Evolutionary conservation across 2,888 invertebrate genomes (phyloP).

Genomic region (Agrypnus murinus): DNA sequence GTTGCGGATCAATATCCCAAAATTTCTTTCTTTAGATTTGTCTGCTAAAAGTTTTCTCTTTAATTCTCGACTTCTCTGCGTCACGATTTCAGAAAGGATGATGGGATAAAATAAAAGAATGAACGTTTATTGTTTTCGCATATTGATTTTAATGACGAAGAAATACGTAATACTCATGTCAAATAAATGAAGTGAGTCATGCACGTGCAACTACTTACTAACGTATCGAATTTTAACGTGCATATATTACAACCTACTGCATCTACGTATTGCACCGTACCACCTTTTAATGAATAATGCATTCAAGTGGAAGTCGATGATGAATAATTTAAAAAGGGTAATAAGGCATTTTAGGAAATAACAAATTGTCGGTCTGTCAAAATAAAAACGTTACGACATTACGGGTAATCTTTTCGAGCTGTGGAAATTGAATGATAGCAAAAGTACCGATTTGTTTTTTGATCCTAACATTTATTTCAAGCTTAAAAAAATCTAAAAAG

Average conservation of each 20-base stretch:
- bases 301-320: not conserved
- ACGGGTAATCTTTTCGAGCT: too few relatives aligned
- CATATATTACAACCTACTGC: conserved; percentile 1
- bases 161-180: not conserved
- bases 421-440: too few relatives aligned
- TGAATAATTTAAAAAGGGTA: conserved; percentile 7
- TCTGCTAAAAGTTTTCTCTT: conserved; percentile 1
- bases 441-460: too few relatives aligned
- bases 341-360: too few relatives aligned
- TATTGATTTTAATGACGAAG: conserved; percentile 13
- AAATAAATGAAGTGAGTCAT: conserved; percentile 17
- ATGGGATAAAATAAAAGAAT: not conserved
- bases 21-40: not conserved
- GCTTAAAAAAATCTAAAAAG: too few relatives aligned
- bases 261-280: conserved; percentile 17
- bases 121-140: not conserved
- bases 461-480: too few relatives aligned
- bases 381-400: too few relatives aligned
- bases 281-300: conserved; percentile 17
- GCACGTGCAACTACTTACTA: conserved; percentile 17
- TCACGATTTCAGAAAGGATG: conserved; percentile 7
- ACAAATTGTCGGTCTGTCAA: too few relatives aligned
- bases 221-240: conserved; percentile 9
- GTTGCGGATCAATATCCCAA: conserved; percentile 22
- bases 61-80: not conserved